Evolutionary conservation across 2,888 invertebrate species (phyloP), one percentile per base, ranked within the genome.

Genomic region (Heliconius sara): DNA sequence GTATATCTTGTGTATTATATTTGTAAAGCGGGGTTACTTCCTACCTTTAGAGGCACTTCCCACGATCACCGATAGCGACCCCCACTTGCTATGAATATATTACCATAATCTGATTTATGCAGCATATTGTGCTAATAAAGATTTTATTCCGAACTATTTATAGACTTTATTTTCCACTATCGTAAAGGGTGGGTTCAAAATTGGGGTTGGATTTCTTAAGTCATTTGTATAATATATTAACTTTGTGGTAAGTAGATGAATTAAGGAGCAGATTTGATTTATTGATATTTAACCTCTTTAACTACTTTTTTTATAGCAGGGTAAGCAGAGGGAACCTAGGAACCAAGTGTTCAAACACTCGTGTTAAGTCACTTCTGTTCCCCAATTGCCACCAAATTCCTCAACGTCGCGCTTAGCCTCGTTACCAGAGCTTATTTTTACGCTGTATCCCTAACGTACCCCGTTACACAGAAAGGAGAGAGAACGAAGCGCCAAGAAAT

Each of bases 91-190:
- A 73, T 73, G 73, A 73, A 73, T 73, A 60, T 60, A 73, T 73
- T 60, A 73, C 16, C 34, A 70, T 73, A 73, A 73, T 25, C 57
- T 60, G 60, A 73, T 60, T 73, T 73, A 73, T 60, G 16, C 57
- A 39, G 34, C 73, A 73, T 73, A 73, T 73, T 73, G 73, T 73
- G 25, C 57, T 73, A 73, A 73, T 73, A 73, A 73, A 73, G 60
- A 16, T 25, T 13, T 60, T 68, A 57, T 60, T 60, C 34, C 34
- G 9, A 30, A 73, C 72, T 57, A n/a, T 25, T 73, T 34, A 60
- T 60, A n/a, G 16, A 73, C 34, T 39, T 47, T 60, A 60, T n/a
- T 60, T 16, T 47, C 47, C 16, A 47, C 16, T 47, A 19, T 72
- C 43, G 30, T 34, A 67, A 67, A 39, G 66, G 30, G 66, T 67